Base-by-base conservation (phyloP, 2,113 vertebrate species). In the Cryptomyrus ogoouensis region DNA sequence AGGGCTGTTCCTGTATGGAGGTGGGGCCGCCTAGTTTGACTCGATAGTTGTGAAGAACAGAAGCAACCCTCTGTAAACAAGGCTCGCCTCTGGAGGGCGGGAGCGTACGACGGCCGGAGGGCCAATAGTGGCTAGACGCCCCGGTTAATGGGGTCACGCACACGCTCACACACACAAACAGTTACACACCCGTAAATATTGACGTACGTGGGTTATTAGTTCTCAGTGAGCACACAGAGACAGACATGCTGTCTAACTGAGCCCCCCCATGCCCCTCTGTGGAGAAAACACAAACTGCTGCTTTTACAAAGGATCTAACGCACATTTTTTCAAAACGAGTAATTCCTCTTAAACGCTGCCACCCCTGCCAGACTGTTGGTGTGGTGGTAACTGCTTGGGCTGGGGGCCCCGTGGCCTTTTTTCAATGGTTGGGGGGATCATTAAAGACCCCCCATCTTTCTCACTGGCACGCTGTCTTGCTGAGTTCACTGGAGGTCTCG, bases 61-160 rank as follows among this genome's bases (percentile, higher is more conserved):
- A 89, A 89, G 27, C 39, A 42, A 47, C 49, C 53, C 89, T 53
- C 24, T 58, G 77, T 50, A 62, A 85, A 89, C 53, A 31, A 8
- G 42, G 56, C 7, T 58, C 44, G 19, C 77, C 46, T 53, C 83
- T 24, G 44, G 6, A 21, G 83, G 53, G 42, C 10, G 39, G 39
- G n/a, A 52, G 6, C 2, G 39, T 58, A 84, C 24, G 77, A 31
- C 15, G 27, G 52, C 89, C 6, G 39, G 80, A 17, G 80, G 13
- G 47, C 62, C 62, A 5, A 19, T 15, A 35, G 52, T 10, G 19
- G 90, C 89, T 91, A 89, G 91, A 47, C 89, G 93, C 89, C 44
- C 90, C 47, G 52, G 89, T 21, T 90, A 90, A 91, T 89, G 86
- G 91, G 83, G 24, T 53, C 19, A 42, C 62, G 31, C 47, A 17